Evolutionary conservation across 2,888 invertebrate species (phyloP), one percentile per base, ranked within the genome.

Genomic region (Heliconius sara): DNA sequence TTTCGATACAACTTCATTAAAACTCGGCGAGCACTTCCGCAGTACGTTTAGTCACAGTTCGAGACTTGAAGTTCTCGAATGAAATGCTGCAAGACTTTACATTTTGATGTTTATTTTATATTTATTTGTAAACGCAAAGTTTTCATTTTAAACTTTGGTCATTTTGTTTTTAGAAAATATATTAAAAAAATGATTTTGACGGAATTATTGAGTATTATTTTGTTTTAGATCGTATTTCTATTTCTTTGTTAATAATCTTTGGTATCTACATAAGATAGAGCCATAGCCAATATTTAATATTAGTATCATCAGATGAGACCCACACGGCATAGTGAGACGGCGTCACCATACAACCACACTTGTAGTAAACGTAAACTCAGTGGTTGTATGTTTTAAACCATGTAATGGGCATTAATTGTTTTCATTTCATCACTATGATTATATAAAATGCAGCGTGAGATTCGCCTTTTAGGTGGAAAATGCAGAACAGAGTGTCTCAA

Each of bases 1-100:
- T 77, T 77, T 80, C 80, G 77, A 80, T 77, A 80, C 80, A 77
- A 80, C 77, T 80, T 80, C 77, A 80, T 80, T 80, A 80, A 80
- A 80, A 80, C 74, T 80, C 80, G 73, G 73, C 71, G 57, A 77
- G 73, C 77, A 80, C 77, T 80, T 80, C 74, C 74, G 73, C 19
- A 60, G 77, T 68, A 77, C 77, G 80, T 77, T 77, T 77, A 77
- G 80, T 77, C 77, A 73, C 67, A 77, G 77, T 80, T 68, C 77
- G 77, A 73, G 73, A 68, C 68, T 77, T 34, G 47, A 77, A 80
- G 67, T 80, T 80, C 70, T 22, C 68, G 73, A 79, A 79, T 79
- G 79, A 76, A 79, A 79, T 72, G 63, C 70, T 66, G 68, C 73
- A 67, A 68, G 68, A 77, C 70, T 80, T 74, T 77, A 66, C 67